Evolutionary conservation across 2,113 vertebrate genomes (phyloP).

Genomic region (Nematolebias whitei): DNA sequence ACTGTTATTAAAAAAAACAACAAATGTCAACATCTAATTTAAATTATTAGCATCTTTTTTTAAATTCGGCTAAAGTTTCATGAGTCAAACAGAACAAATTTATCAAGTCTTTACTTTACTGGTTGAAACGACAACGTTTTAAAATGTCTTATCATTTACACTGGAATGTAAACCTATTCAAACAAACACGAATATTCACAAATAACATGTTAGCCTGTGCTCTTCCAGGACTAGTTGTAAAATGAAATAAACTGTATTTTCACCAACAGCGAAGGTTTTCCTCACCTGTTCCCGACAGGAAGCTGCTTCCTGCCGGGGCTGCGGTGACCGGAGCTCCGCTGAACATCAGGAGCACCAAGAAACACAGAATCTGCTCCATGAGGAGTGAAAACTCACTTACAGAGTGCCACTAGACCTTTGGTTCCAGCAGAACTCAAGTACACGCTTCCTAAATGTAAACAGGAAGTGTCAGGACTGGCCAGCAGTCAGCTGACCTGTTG

Average conservation of each 20-base stretch:
- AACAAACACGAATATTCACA: not conserved
- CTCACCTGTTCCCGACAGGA: constrained; percentile 65
- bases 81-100: accelerated
- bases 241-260: not conserved
- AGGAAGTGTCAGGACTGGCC: constrained; percentile 22
- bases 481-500: constrained; percentile 33
- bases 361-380: not conserved
- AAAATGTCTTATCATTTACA: not conserved
- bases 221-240: accelerated
- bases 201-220: not conserved
- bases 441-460: not conserved
- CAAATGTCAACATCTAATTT: too few species aligned
- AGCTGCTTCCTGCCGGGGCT: constrained; percentile 37
- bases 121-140: not conserved
- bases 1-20: accelerated
- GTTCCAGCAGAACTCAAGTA: not conserved
- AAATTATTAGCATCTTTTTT: not conserved
- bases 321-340: constrained; percentile 18
- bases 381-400: not conserved
- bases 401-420: not conserved
- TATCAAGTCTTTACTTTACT: not conserved
- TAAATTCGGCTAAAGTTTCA: constrained; percentile 6
- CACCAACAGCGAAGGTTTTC: not conserved
- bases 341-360: constrained; percentile 16
- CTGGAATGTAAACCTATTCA: not conserved